Percentiles rank a stretch among this genome's conserved stretches.
These are phyloP conservation scores for Clarias macrocephalus DNA, from an alignment of 2,113 vertebrate genomes.

Conservation along the genomic window DNA sequence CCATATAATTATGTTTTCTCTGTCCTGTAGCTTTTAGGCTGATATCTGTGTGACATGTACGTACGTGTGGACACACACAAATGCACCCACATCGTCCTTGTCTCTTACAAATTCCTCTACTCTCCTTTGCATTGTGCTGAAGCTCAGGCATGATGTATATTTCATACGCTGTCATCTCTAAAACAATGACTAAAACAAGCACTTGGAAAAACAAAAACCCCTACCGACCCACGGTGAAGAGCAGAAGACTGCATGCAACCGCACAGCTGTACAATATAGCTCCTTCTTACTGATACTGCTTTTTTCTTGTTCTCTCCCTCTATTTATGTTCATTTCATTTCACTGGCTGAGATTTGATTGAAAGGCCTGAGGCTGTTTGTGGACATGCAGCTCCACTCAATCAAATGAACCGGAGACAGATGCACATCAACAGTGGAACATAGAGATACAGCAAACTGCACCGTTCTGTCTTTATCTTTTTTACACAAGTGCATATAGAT, in stretches of 20 bases:
- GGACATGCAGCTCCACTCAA: slow-evolving; percentile 39
- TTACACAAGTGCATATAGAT: neutral
- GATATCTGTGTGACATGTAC: slow-evolving; percentile 38
- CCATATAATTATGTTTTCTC: slow-evolving; percentile 47
- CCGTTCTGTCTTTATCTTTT: neutral
- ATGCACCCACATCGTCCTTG: slow-evolving; percentile 17
- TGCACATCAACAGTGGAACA: slow-evolving; percentile 11
- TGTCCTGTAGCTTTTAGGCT: slow-evolving; percentile 43
- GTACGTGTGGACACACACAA: neutral
- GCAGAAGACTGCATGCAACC: slow-evolving; percentile 30
- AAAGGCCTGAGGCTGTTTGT: slow-evolving; percentile 51
- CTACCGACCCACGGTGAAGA: slow-evolving; percentile 11
- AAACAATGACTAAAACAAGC: slow-evolving; percentile 27
- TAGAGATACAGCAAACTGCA: slow-evolving; percentile 3
- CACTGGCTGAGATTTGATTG: slow-evolving; percentile 53
- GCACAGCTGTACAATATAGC: slow-evolving; percentile 8
- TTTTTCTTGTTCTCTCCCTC: slow-evolving; percentile 23
- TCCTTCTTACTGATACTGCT: slow-evolving; percentile 29
- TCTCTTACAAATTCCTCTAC: slow-evolving; percentile 34
- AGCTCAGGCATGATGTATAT: slow-evolving; percentile 42
- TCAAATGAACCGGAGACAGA: slow-evolving; percentile 41
- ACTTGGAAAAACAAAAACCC: slow-evolving; percentile 5
- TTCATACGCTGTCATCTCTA: slow-evolving; percentile 47
- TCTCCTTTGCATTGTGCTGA: slow-evolving; percentile 36
- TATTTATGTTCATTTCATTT: slow-evolving; percentile 52